Evolutionary conservation across 1,140 invertebrate genomes (phyloP), one percentile per base, ranked within the genome.

Genomic region (Sycophaga agraensis): DNA sequence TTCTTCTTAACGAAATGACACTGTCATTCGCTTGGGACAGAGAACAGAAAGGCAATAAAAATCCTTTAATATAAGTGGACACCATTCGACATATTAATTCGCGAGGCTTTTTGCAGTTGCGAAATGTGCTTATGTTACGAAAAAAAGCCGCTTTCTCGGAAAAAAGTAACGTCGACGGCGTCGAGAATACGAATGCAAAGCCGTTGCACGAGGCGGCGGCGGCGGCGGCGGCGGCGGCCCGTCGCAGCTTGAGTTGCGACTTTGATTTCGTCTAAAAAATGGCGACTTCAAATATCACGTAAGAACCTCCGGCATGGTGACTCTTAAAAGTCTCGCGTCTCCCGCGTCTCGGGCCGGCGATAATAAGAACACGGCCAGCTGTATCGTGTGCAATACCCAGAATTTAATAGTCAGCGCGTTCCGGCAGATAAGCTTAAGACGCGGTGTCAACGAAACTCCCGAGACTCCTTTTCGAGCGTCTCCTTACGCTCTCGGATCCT

Each of bases 361-460:
- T 64, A 66, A 68, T 67, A 69, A 69, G 68, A 66, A 61, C 63
- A 68, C 49, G 65, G 55, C 48, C 43, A n/a, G n/a, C n/a, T 65
- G 64, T 70, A 70, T 70, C 69, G 68, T 65, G 53, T 74, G 58
- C 53, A 68, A 66, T 76, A 75, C 73, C 65, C 54, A 67, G 71
- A 76, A 76, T 64, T 68, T 66, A 64, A 66, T 57, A 65, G 66
- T 73, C 71, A 73, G 71, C 73, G 65, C 53, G 59, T 56, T 62
- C 59, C 50, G 16, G 3, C 46, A 61, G 59, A 61, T 61, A 61
- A 61, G 49, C 24, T 5, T 17, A 60, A 53, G 49, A 46, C 67
- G 59, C 39, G 55, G 42, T 34, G 56, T 59, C 45, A 48, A 59
- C 56, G 35, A 49, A 50, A 50, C 19, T 43, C 48, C 16, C 12